A percentile compares a stretch with the other conserved stretches of the same genome.
phyloP scores from a whole-genome alignment of 2,888 invertebrate genomes.

The Xanthia icteritia region DNA sequence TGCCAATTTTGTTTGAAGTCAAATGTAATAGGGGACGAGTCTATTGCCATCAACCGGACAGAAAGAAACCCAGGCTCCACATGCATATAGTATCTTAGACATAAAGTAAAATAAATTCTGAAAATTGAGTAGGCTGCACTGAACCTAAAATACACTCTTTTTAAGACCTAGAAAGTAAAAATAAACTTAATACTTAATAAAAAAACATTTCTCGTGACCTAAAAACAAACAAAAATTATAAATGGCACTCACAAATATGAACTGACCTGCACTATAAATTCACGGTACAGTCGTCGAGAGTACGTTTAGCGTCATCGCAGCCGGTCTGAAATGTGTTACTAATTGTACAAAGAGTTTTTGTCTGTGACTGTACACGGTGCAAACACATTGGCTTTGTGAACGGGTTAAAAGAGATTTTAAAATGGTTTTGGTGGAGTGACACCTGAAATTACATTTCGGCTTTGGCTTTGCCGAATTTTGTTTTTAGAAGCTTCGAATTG shows the following conservation, averaged over 20 bases:
- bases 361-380: slow-evolving; percentile 51
- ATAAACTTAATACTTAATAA: neutral
- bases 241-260: slow-evolving; percentile 25
- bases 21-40: neutral
- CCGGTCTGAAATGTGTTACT: slow-evolving; percentile 66
- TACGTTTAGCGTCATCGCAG: slow-evolving; percentile 51
- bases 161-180: neutral
- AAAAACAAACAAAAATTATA: slow-evolving; percentile 29
- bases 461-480: slow-evolving; percentile 12
- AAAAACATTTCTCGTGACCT: neutral
- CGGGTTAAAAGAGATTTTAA: slow-evolving; percentile 71
- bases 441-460: slow-evolving; percentile 36
- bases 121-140: neutral
- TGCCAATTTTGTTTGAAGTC: neutral
- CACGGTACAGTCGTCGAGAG: slow-evolving; percentile 44
- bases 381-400: slow-evolving; percentile 70
- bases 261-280: slow-evolving; percentile 42
- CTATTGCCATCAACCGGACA: neutral
- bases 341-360: slow-evolving; percentile 72
- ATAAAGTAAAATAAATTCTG: neutral
- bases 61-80: neutral
- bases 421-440: slow-evolving; percentile 63
- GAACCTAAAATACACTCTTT: neutral
- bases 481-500: neutral
- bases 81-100: neutral